Conservation (phyloP, 2,888 invertebrate genomes). For the Drosophila niveifrons region DNA sequence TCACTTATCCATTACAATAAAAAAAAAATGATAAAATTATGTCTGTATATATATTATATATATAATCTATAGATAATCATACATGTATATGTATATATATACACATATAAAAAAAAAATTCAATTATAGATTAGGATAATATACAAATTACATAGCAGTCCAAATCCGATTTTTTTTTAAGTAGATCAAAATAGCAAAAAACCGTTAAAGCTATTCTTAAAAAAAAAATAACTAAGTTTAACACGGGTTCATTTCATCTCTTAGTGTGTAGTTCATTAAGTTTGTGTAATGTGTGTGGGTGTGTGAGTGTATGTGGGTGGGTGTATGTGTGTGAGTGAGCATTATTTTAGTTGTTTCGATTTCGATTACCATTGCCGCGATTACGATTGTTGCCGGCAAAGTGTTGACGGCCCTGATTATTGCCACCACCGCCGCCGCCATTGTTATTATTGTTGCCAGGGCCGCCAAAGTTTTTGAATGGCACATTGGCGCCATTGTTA, state of each 20-base stretch:
- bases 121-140: conserved; percentile 47
- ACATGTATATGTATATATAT: conserved; percentile 26
- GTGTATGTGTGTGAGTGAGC: neutral
- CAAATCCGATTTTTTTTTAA: conserved; percentile 51
- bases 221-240: conserved; percentile 19
- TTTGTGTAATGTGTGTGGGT: conserved; percentile 1
- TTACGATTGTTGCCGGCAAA: conserved; percentile 56
- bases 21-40: conserved; percentile 41
- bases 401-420: conserved; percentile 49
- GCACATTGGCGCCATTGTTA: conserved; percentile 43
- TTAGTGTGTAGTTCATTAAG: neutral
- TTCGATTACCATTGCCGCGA: conserved; percentile 58
- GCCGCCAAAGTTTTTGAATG: conserved; percentile 48
- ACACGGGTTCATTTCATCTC: conserved; percentile 31
- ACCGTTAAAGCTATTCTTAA: conserved; percentile 50
- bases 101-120: conserved; percentile 25
- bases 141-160: conserved; percentile 70
- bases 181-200: conserved; percentile 41
- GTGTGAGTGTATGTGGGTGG: conserved; percentile 6
- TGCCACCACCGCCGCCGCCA: conserved; percentile 34
- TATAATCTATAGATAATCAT: conserved; percentile 31
- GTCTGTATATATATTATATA: conserved; percentile 27
- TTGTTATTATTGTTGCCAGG: conserved; percentile 39
- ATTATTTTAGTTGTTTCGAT: conserved; percentile 53
- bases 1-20: conserved; percentile 22